These are phyloP conservation scores for Hipparchia semele DNA, from an alignment of 2,888 invertebrate species.

Conservation along the genomic window DNA sequence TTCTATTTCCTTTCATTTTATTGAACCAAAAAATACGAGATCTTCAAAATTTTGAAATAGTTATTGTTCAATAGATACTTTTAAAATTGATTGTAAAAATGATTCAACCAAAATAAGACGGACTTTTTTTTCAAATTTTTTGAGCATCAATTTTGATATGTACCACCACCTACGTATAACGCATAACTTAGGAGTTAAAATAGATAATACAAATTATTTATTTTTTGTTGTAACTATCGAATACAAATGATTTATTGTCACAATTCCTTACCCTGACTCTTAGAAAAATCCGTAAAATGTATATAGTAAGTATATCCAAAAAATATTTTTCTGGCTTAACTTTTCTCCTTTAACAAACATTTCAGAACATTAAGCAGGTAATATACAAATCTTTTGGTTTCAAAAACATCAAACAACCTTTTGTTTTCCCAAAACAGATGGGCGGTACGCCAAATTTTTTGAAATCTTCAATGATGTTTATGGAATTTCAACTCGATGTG, in stretches of 20 bases:
- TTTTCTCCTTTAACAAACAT: background rate
- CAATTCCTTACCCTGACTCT: background rate
- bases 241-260: background rate
- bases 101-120: too few species aligned
- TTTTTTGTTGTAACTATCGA: background rate
- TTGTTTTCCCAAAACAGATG: background rate
- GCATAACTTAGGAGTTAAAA: too few species aligned
- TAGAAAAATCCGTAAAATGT: background rate
- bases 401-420: background rate
- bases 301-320: background rate
- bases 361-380: slow-evolving; percentile 6
- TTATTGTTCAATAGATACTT: too few species aligned
- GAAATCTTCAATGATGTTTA: background rate
- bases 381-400: background rate
- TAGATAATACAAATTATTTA: too few species aligned
- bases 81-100: too few species aligned
- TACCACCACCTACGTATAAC: too few species aligned
- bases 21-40: background rate
- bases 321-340: background rate
- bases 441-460: background rate
- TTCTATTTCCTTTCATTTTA: background rate
- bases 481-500: background rate
- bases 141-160: background rate
- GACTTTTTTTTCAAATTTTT: background rate
- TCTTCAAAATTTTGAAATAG: background rate